Conservation (phyloP, 2,113 vertebrate species). For the Pterocles orientalis region DNA sequence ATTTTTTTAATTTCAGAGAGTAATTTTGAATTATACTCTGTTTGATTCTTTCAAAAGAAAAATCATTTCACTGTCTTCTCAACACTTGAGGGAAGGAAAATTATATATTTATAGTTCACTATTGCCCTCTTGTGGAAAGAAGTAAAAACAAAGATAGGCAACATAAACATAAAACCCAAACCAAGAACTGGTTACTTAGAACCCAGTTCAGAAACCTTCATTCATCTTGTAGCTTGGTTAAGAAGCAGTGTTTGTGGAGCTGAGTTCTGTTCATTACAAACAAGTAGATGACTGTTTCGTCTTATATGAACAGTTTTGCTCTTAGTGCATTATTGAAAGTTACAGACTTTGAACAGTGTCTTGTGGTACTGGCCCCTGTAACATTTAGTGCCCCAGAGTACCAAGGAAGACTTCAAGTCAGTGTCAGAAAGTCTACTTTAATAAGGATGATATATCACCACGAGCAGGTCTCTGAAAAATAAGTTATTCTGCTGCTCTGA, state of each 20-base stretch:
- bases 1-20: background rate
- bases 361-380: rapidly evolving
- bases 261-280: background rate
- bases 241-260: background rate
- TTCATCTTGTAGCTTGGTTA: background rate
- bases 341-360: background rate
- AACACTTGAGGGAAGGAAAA: background rate
- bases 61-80: background rate
- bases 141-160: background rate
- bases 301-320: background rate
- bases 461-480: background rate
- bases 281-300: background rate
- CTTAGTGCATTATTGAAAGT: background rate
- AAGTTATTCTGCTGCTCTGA: background rate
- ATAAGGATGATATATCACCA: background rate
- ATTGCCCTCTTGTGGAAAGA: constrained; percentile 63
- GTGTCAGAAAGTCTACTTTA: background rate
- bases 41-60: background rate
- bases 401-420: background rate
- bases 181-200: background rate
- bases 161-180: background rate
- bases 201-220: background rate
- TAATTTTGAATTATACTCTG: background rate
- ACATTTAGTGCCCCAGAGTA: background rate
- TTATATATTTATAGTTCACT: background rate